Evolutionary conservation across 2,888 invertebrate species (phyloP), one percentile per base, ranked within the genome.

Genomic region (Diloba caeruleocephala): DNA sequence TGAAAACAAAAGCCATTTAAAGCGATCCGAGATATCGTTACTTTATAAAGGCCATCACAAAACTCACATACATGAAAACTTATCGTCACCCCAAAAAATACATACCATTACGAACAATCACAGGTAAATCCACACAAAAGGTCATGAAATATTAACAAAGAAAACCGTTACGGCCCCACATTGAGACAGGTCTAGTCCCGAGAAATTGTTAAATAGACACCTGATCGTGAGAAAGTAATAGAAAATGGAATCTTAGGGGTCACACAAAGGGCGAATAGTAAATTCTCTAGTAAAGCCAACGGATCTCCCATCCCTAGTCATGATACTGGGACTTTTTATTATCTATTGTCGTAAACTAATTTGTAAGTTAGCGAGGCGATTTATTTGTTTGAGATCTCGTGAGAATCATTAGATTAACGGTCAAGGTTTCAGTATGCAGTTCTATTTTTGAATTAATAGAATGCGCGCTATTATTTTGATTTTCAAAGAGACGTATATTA

Each of bases 141-240:
- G 71, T 67, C 63, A 71, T 70, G 72, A 78, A 75, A 73, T 48
- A 56, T 67, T 55, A 71, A 80, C 77, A 82, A 84, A 74, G 72
- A 73, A 74, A 79, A 86, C 87, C 85, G 88, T 88, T 89, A 81
- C 68, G 74, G 66, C 64, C 78, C 84, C 78, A 79, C 85, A 76
- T 85, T 84, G 72, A 78, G 78, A 81, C 81, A 84, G 82, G 82
- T 82, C 80, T 59, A 79, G 82, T 82, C 80, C 58, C 74, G 67
- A 71, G 67, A 70, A 50, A 78, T 82, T 78, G 69, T 81, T 71
- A 65, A 77, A 59, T 78, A 82, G 81, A 79, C 89, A 89, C 89
- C 89, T 89, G 89, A 88, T 77, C 85, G 87, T 89, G 88, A 77
- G 88, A 88, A 72, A 76, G 66, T 61, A 68, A 62, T 72, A 78